Evolutionary conservation across 2,888 invertebrate genomes (phyloP), one percentile per base, ranked within the genome.

Genomic region (Alcis repandata): DNA sequence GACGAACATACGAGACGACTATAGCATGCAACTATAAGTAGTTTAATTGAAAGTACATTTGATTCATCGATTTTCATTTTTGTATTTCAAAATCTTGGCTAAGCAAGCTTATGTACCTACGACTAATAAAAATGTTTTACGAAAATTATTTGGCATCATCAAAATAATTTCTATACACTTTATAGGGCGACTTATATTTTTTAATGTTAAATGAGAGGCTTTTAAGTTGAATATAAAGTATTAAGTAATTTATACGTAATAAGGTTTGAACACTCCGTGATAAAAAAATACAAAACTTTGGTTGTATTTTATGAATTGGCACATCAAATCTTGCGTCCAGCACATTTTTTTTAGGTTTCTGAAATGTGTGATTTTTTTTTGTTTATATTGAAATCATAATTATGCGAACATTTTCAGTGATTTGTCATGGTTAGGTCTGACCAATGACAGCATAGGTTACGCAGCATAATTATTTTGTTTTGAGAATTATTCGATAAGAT

Each of bases 21-120:
- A 89, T 76, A 85, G 79, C 90, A 91, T 89, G 89, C 89, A 89
- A 81, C 86, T 91, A 90, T 80, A 76, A 72, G 63, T 56, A 71
- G 48, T 49, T 22, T 45, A 45, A 45, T 45, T 19, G 45, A 45
- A 45, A 1, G 45, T 46, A 13, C 46, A 1, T 46, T 2, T 8
- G 13, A 6, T 22, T 1, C 4, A 22, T 7, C 20, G 3, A 2
- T 4, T n/a, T 46, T 1, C 46, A 13, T 10, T n/a, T 6, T 22
- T 43, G 2, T 19, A 1, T 43, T 45, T 20, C n/a, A n/a, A n/a
- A n/a, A n/a, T 20, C 0, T 13, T 20, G 43, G 8, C 9, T 19
- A 10, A 46, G 46, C 22, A 15, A 10, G 9, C 32, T 49, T 49
- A 22, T 15, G 9, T 9, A 27, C 9, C 11, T 13, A 17, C 9